phyloP scores from a whole-genome alignment of 2,797 vertebrate genomes.

The Macrochelys suwanniensis region DNA sequence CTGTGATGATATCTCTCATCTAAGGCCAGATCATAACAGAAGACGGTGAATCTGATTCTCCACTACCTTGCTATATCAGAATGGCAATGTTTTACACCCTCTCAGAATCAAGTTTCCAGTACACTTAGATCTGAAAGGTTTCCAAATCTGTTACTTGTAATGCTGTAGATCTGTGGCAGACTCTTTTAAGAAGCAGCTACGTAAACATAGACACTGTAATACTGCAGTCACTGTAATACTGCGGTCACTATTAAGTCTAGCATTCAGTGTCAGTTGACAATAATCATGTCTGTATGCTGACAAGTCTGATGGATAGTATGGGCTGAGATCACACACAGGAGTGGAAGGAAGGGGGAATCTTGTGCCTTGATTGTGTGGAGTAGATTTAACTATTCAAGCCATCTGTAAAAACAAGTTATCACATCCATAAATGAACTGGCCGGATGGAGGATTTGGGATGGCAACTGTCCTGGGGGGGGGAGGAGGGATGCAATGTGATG shows the following conservation, averaged over 20 bases:
- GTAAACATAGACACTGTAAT: neutral
- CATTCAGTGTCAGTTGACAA: neutral
- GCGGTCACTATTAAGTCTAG: neutral
- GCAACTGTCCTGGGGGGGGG: neutral
- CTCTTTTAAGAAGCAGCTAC: neutral
- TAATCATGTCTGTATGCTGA: neutral
- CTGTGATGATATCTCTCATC: neutral
- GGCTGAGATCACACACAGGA: neutral
- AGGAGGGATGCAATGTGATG: neutral
- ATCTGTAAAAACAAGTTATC: neutral
- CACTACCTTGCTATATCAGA: neutral
- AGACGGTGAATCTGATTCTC: neutral
- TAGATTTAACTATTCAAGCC: constrained; percentile 26
- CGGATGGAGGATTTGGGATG: constrained; percentile 19
- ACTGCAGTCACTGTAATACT: neutral
- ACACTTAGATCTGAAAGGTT: neutral
- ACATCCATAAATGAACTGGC: neutral
- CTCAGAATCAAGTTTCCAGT: neutral
- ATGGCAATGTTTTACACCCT: neutral
- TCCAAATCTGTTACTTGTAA: neutral
- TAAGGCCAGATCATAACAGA: neutral
- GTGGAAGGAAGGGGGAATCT: neutral
- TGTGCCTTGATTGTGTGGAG: neutral
- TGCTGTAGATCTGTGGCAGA: neutral
- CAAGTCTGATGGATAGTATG: neutral